Conservation (phyloP, 2,888 invertebrate species). For the Escarpia spicata region DNA sequence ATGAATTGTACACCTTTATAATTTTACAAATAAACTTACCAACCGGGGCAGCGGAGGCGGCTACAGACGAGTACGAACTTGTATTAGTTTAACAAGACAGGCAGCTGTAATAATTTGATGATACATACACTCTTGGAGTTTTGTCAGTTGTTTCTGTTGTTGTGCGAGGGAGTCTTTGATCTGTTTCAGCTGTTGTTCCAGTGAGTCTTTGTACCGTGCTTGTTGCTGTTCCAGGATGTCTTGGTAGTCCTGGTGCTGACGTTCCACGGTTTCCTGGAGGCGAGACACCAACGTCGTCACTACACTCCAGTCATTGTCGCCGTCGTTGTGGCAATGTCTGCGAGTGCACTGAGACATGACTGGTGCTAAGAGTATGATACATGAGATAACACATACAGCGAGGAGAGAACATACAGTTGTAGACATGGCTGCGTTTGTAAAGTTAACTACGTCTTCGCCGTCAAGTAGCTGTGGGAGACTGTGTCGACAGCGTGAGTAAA, state of each 20-base stretch:
- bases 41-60: too few relatives aligned
- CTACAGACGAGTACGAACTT: background rate
- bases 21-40: too few relatives aligned
- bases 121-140: background rate
- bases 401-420: background rate
- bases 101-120: background rate
- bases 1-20: too few relatives aligned
- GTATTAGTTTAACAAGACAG: background rate
- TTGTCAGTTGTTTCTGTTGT: background rate
- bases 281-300: background rate
- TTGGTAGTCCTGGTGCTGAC: background rate
- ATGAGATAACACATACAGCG: background rate
- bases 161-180: background rate
- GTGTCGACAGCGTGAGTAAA: background rate
- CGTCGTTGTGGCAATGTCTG: background rate
- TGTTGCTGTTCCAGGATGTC: background rate
- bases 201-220: background rate
- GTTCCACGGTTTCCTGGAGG: background rate
- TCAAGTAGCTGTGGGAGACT: background rate
- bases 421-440: background rate
- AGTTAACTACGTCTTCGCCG: background rate
- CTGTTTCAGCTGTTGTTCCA: background rate
- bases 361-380: background rate
- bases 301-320: background rate
- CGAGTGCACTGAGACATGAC: background rate